phyloP scores from a whole-genome alignment of 1,140 invertebrate genomes.

The Drosophila persimilis region DNA sequence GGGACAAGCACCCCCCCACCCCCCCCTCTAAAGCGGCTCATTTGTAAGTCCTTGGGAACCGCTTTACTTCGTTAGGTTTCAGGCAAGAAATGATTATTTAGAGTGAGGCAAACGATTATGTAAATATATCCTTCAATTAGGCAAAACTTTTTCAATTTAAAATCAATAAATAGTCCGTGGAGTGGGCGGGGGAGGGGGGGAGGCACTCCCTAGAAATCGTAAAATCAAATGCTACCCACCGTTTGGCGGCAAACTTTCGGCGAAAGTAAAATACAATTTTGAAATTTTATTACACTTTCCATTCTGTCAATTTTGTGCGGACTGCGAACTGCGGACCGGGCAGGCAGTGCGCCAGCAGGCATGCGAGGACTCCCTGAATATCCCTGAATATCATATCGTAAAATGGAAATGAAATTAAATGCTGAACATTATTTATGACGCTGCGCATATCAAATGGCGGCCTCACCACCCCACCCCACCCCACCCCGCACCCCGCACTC shows the following conservation, averaged over 20 bases:
- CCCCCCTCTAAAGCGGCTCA: too few species aligned
- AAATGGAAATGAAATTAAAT: conserved; percentile 82
- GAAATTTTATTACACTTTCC: conserved; percentile 80
- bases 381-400: conserved; percentile 62
- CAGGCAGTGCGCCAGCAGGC: conserved; percentile 27
- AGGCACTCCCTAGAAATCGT: conserved; percentile 29
- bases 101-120: conserved; percentile 16
- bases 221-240: conserved; percentile 63
- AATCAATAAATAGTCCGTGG: conserved; percentile 19
- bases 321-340: too few species aligned
- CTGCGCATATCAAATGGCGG: conserved; percentile 76
- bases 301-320: conserved; percentile 61
- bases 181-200: too few species aligned
- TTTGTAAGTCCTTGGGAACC: neutral
- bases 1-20: too few species aligned
- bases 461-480: conserved; percentile 6
- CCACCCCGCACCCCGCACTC: neutral
- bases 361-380: conserved; percentile 42
- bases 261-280: conserved; percentile 75
- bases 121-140: conserved; percentile 33
- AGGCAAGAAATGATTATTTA: neutral
- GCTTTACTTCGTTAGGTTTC: too few species aligned
- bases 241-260: conserved; percentile 41
- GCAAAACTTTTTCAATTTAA: conserved; percentile 62
- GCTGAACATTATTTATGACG: conserved; percentile 80